Percentiles rank a stretch among this genome's conserved stretches.
Conservation (phyloP, 1,140 invertebrate species). For the Meloidogyne hapla region DNA sequence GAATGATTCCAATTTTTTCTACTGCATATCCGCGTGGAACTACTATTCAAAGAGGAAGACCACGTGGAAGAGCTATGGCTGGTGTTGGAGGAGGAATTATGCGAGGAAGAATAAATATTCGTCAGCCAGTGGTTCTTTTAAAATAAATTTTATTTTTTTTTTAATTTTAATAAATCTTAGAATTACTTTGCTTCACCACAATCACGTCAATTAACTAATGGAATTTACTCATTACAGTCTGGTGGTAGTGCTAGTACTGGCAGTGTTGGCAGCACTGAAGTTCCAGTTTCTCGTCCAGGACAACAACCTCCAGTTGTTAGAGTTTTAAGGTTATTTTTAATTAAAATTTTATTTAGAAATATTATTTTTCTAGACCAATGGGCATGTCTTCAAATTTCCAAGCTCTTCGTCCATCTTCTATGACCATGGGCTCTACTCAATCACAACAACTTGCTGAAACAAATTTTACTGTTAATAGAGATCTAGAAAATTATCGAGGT, state of each 20-base stretch:
- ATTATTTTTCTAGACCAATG: neutral
- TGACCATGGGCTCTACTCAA: constrained; percentile 9
- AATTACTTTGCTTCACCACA: constrained; percentile 10
- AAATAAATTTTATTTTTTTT: neutral
- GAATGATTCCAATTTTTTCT: neutral
- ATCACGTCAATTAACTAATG: neutral
- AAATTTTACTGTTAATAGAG: constrained; percentile 16
- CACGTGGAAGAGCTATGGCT: constrained; percentile 21
- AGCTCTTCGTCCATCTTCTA: neutral
- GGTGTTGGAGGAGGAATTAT: constrained; percentile 16
- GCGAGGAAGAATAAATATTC: constrained; percentile 16
- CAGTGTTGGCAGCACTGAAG: neutral
- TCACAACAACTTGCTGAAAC: constrained; percentile 2
- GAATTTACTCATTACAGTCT: neutral
- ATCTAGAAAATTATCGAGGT: constrained; percentile 35
- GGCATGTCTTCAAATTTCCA: neutral
- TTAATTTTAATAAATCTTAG: neutral
- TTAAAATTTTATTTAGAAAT: neutral
- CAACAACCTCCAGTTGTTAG: neutral
- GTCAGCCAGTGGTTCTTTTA: neutral
- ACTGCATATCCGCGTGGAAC: neutral
- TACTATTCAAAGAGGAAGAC: constrained; percentile 12
- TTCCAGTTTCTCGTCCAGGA: neutral
- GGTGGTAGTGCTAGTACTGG: neutral
- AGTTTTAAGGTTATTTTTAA: neutral